Base-by-base conservation (phyloP, 2,888 invertebrate genomes). In the Mimachlamys varia region DNA sequence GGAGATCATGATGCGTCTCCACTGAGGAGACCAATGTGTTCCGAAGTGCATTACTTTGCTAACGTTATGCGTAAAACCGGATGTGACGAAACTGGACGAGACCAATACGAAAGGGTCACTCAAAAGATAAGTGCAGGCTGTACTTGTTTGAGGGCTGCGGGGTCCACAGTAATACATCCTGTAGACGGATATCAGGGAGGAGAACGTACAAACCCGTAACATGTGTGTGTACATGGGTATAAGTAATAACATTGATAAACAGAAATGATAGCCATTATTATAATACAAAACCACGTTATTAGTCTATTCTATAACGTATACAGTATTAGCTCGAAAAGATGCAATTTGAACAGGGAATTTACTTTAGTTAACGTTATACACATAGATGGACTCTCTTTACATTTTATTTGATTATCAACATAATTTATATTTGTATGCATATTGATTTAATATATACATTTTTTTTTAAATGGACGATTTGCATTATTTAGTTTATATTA, bases 61-160 rank as follows among this genome's bases (percentile, higher is more conserved):
- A 76, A 12, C 2, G 76, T 76, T 33, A 76, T 76, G 76, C 76
- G 76, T 27, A 76, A 76, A 33, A 15, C 13, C 7, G 76, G 76
- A 76, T 76, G 76, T 76, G 76, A 76, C 76, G 76, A 76, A 10
- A 76, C 10, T 17, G 76, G 76, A 33, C 27, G 76, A 33, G 27
- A 76, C 33, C 76, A 33, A 33, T 76, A 76, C 76, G 76, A 76
- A 33, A 76, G 33, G 22, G 33, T 27, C 2, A 27, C 27, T 13
- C 76, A 33, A 33, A 76, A 76, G 33, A 76, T 76, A 76, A 76
- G 76, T 76, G 76, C 76, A 33, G 76, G 76, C 10, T 76, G 76
- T 76, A 76, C 76, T 76, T 76, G 76, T 76, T 76, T 76, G 33
- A 76, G 76, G 22, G 27, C 76, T 33, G 76, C 76, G 12, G 76